Evolutionary conservation across 2,797 vertebrate genomes (phyloP), one percentile per base, ranked within the genome.

Genomic region (Trematomus bernacchii): DNA sequence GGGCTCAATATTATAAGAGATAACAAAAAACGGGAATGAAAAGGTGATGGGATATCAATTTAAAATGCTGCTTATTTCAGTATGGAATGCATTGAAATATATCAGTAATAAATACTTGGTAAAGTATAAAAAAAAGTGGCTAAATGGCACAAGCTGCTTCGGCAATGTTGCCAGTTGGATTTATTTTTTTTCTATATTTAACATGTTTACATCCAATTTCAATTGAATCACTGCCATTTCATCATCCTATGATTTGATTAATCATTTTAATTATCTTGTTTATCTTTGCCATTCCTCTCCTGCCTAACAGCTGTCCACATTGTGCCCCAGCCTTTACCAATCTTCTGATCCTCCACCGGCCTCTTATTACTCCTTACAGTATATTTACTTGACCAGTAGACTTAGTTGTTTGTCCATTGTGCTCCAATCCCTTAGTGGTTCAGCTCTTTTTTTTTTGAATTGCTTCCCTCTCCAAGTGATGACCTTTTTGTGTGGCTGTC

Each of bases 341-440:
- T 68, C 55, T 40, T 30, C 16, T 48, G 42, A 61, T 61, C 43
- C 57, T 44, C 50, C 62, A 60, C 48, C 50, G 62, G 62, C 33
- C 50, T 15, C 16, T 66, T 46, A 64, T 77, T 60, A 53, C 27
- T 13, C 55, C 16, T 4, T 11, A 16, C 43, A 21, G 5, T 54
- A 30, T 44, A 57, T 12, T 40, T 30, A 33, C 27, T 27, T 16
- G 47, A n/a, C 53, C 19, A 42, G 55, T n/a, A 27, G n/a, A 15
- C 16, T 33, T 8, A 23, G 21, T 18, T 30, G 19, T 57, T 50
- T 52, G 37, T 55, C 18, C 55, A 1, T 51, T 13, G 13, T 11
- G 2, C 33, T 44, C 8, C 4, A 8, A 21, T 21, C 7, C n/a
- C 23, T 9, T 37, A 10, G 5, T 30, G 9, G 10, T 30, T 7